Conservation (phyloP, 2,888 invertebrate genomes). For the Synanthedon tipuliformis region DNA sequence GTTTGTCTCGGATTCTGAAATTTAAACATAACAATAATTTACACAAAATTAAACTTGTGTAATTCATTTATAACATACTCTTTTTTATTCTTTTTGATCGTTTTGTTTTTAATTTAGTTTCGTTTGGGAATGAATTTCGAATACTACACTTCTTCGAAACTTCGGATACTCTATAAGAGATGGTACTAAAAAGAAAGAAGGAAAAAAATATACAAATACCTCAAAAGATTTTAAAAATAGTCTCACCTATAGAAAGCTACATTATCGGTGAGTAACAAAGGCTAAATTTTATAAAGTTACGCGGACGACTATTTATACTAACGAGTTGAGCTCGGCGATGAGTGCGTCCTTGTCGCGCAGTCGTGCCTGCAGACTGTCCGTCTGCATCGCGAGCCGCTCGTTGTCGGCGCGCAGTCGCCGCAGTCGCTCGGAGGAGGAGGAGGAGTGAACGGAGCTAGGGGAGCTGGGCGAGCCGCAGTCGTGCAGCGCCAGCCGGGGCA, state of each 20-base stretch:
- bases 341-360: conserved; percentile 57
- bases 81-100: too few relatives aligned
- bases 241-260: too few relatives aligned
- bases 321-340: conserved; percentile 57
- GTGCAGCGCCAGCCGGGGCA: conserved; percentile 48
- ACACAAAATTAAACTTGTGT: too few relatives aligned
- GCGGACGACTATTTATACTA: not conserved
- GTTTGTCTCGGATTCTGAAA: conserved; percentile 54
- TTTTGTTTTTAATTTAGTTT: too few relatives aligned
- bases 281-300: not conserved
- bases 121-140: too few relatives aligned
- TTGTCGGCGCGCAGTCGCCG: conserved; percentile 37
- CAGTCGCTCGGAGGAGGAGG: conserved; percentile 44
- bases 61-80: too few relatives aligned
- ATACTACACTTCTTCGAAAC: not conserved
- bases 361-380: conserved; percentile 40
- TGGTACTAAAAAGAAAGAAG: too few relatives aligned
- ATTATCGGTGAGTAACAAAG: too few relatives aligned
- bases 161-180: too few relatives aligned
- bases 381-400: conserved; percentile 43
- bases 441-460: conserved; percentile 48
- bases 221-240: too few relatives aligned
- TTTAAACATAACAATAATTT: too few relatives aligned
- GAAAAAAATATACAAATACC: too few relatives aligned
- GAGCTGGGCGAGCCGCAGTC: conserved; percentile 27